A percentile compares a stretch with the other conserved stretches of the same genome.
These are phyloP conservation scores for Lineus longissimus DNA, from an alignment of 1,140 invertebrate species.

Conservation along the genomic window DNA sequence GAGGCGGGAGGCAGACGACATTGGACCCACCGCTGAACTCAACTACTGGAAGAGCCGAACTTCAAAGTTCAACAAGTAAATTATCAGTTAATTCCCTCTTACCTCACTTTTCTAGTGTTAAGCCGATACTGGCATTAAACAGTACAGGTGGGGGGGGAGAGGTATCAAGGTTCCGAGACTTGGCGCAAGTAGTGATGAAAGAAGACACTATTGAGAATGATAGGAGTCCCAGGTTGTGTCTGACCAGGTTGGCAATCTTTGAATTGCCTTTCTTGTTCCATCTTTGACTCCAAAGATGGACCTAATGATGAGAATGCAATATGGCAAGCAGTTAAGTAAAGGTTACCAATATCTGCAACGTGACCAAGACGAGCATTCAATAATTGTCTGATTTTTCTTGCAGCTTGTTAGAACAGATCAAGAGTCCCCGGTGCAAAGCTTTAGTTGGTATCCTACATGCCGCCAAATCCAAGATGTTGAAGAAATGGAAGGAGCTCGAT, in stretches of 20 bases:
- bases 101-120: no score
- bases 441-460: slow-evolving; percentile 74
- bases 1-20: slow-evolving; percentile 83
- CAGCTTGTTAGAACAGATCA: slow-evolving; percentile 79
- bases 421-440: slow-evolving; percentile 57
- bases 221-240: neutral
- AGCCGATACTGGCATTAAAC: no score
- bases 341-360: no score
- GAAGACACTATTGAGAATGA: no score
- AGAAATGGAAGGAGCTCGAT: slow-evolving; percentile 71
- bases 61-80: slow-evolving; percentile 75
- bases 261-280: neutral
- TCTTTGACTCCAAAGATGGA: no score
- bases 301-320: no score
- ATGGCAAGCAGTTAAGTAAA: no score
- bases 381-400: slow-evolving; percentile 13
- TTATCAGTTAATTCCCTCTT: neutral
- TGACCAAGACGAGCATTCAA: no score
- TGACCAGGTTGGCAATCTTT: neutral
- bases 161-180: no score
- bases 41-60: slow-evolving; percentile 94
- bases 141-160: no score
- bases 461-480: slow-evolving; percentile 75
- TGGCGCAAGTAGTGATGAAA: no score
- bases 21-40: slow-evolving; percentile 86